Evolutionary conservation across 1,140 invertebrate genomes (phyloP).

Genomic region (Macrosteles quadrilineatus): DNA sequence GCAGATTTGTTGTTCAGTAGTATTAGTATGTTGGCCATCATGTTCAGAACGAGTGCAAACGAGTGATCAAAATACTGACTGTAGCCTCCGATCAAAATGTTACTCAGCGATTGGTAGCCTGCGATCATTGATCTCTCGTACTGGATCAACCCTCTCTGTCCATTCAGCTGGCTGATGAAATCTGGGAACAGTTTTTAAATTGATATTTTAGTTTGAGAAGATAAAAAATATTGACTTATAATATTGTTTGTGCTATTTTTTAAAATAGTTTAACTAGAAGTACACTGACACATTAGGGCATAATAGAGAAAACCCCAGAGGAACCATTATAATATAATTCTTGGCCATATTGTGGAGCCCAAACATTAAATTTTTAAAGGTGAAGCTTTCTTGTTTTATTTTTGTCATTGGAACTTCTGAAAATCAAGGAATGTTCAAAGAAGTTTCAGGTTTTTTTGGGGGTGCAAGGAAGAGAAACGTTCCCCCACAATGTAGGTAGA

Average conservation of each 20-base stretch:
- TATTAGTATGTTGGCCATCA: not conserved
- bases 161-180: not conserved
- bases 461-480: no score
- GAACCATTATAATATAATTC: no score
- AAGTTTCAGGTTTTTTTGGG: no score
- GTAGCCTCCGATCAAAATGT: not conserved
- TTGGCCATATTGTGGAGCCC: no score
- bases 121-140: conserved; percentile 5
- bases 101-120: not conserved
- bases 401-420: no score
- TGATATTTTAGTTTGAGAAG: not conserved
- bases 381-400: no score
- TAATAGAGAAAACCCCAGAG: no score
- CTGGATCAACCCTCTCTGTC: not conserved
- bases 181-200: not conserved
- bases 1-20: not conserved
- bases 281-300: not conserved
- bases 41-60: not conserved
- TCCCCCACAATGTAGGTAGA: no score
- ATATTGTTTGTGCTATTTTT: not conserved
- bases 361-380: no score
- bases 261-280: not conserved
- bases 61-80: not conserved
- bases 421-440: no score
- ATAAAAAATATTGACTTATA: not conserved